Evolutionary conservation across 2,113 vertebrate species (phyloP).

Genomic region (Cisticola juncidis): DNA sequence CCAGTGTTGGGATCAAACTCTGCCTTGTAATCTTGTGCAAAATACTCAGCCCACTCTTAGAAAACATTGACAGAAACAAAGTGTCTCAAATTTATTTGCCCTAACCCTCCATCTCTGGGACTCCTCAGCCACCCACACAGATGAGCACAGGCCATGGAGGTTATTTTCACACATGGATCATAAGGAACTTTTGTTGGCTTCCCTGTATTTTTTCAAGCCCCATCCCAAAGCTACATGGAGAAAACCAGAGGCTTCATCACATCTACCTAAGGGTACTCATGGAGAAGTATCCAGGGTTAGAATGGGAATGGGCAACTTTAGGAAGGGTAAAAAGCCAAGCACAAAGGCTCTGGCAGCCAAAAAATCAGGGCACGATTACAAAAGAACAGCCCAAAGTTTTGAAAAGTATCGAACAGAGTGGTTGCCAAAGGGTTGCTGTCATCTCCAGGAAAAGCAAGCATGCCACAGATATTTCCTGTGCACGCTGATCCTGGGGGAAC

Average conservation of each 20-base stretch:
- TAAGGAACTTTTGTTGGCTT: background rate
- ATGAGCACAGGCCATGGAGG: background rate
- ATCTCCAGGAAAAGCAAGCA: slow-evolving; percentile 64
- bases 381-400: background rate
- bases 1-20: background rate
- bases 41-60: background rate
- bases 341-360: background rate
- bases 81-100: background rate
- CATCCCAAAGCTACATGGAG: background rate
- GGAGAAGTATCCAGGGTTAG: background rate
- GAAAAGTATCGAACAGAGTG: background rate
- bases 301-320: background rate
- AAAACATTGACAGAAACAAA: background rate
- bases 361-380: background rate
- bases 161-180: background rate
- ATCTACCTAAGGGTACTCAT: background rate
- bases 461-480: slow-evolving; percentile 64
- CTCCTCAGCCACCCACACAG: background rate
- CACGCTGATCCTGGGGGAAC: slow-evolving; percentile 29
- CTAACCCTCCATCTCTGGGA: background rate
- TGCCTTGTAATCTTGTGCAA: background rate
- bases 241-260: background rate
- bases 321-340: background rate
- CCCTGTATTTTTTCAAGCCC: background rate
- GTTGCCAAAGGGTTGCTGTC: slow-evolving; percentile 54